phyloP scores from a whole-genome alignment of 2,797 vertebrate genomes.

The Galaxias olidus region DNA sequence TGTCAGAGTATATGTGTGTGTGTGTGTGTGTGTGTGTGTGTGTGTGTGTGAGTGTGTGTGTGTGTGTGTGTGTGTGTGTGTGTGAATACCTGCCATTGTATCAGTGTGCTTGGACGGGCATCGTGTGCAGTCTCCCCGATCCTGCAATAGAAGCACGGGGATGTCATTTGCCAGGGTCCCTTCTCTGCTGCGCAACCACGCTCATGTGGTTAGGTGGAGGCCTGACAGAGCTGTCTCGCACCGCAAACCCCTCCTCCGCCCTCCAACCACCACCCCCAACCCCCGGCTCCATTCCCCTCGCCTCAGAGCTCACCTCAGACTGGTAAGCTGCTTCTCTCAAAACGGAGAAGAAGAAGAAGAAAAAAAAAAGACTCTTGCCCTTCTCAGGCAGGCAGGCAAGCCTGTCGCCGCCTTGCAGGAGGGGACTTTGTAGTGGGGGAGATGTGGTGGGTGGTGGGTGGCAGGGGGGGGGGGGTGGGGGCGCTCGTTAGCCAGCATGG shows the following conservation, averaged over 20 bases:
- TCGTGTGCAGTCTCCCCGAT: constrained; percentile 5
- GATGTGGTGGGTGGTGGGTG: constrained; percentile 21
- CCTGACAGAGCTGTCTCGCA: constrained; percentile 11
- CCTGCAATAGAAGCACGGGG: constrained; percentile 24
- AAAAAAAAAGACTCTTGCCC: too few species aligned
- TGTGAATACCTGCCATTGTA: neutral
- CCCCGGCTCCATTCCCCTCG: constrained; percentile 9
- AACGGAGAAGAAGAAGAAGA: constrained; percentile 27
- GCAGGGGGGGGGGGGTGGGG: too few species aligned
- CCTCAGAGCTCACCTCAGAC: constrained; percentile 14
- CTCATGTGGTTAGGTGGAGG: constrained; percentile 5
- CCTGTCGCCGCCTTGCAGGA: constrained; percentile 34
- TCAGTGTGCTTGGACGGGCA: constrained; percentile 18
- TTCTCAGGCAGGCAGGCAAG: constrained; percentile 27
- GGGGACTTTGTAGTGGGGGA: constrained; percentile 30
- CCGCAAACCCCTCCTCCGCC: neutral
- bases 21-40: neutral
- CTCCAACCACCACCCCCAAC: constrained; percentile 1
- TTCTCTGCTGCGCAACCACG: constrained; percentile 26
- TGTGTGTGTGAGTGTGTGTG: neutral
- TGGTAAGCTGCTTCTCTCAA: constrained; percentile 39
- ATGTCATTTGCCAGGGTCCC: constrained; percentile 18
- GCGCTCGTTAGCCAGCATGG: constrained; percentile 16
- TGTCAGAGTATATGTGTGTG: neutral
- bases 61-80: neutral